Base-by-base conservation (phyloP, 2,888 invertebrate species). In the Pycnomerus fuliginosus region DNA sequence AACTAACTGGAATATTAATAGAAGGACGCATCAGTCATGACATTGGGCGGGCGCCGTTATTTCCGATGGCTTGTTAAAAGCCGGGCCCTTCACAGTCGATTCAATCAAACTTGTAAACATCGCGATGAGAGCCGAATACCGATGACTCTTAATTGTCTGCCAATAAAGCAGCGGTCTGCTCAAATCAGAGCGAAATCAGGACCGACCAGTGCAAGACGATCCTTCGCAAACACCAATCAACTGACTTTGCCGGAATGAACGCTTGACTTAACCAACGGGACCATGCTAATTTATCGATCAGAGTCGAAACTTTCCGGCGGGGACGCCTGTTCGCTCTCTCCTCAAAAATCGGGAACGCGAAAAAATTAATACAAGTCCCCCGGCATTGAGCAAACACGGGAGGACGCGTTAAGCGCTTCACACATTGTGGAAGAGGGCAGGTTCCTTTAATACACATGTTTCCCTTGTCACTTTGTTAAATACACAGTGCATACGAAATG, bases 401-500 rank as follows among this genome's bases (percentile, higher is more conserved):
- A 53, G 47, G 48, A 28, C 42, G 37, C 52, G 53, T 37, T 48
- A 50, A 55, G 52, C 50, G 53, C 51, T 56, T 56, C 55, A 56
- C 54, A 56, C 55, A 53, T 56, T 53, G 48, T 44, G 16, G 24
- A 38, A 36, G 36, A 48, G 48, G 48, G 38, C 55, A 58, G 52
- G 56, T 61, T 56, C 52, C 58, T 60, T 61, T 61, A 61, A 60
- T 60, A 59, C 59, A 60, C 60, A 58, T 57, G 59, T 62, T 60
- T 58, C 60, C 54, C 57, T 60, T 60, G 59, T 60, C 60, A 60
- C 58, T 61, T 60, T 56, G 60, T 58, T 62, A 61, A 77, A 77
- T 77, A 77, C 77, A 74, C 77, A 71, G 70, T 70, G 73, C 64
- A 70, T 75, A 77, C 76, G 76, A 77, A 77, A 76, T 73, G 70